Conservation (phyloP, 2,797 vertebrate species). For the Cephalopachus bancanus region DNA sequence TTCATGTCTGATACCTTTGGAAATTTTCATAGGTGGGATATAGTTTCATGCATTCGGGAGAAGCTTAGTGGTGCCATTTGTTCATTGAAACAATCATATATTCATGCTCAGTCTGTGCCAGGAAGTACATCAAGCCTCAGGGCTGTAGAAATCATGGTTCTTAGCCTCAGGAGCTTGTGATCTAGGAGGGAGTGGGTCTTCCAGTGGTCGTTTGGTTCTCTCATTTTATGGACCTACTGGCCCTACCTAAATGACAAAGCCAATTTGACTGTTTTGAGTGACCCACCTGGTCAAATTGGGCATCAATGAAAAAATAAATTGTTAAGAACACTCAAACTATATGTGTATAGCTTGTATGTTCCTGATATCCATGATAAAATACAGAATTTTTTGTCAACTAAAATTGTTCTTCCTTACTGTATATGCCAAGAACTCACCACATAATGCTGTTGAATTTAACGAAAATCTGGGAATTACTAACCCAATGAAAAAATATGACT, state of each 20-base stretch:
- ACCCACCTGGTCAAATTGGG: neutral
- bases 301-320: conserved; percentile 35
- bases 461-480: conserved; percentile 55
- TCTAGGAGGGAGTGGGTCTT: neutral
- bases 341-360: neutral
- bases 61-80: neutral
- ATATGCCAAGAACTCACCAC: neutral
- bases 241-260: neutral
- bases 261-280: conserved; percentile 33
- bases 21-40: neutral
- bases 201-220: neutral
- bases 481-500: conserved; percentile 19
- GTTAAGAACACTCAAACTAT: neutral
- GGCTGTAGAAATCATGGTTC: neutral
- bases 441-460: neutral
- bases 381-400: conserved; percentile 16
- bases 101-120: neutral
- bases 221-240: neutral
- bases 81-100: neutral
- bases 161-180: neutral
- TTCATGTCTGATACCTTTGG: neutral
- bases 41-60: neutral
- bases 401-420: conserved; percentile 18
- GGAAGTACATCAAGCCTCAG: neutral
- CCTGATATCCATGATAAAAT: conserved; percentile 24